phyloP scores from a whole-genome alignment of 2,797 vertebrate species.

The Sebastiscus tertius region DNA sequence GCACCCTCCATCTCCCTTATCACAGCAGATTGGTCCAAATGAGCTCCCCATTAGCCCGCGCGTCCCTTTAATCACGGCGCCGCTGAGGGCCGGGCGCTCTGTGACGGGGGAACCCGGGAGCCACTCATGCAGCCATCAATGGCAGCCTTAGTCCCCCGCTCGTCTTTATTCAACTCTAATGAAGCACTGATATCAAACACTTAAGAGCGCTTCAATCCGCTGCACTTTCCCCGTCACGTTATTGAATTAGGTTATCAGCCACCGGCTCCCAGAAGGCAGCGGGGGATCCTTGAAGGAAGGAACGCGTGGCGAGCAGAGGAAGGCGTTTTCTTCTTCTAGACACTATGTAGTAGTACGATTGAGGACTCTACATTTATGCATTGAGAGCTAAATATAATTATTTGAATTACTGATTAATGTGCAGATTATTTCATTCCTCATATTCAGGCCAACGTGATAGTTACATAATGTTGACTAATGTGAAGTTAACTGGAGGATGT shows the following conservation, averaged over 20 bases:
- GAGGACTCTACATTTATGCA: background rate
- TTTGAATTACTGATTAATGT: too few relatives aligned
- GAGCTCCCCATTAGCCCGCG: constrained; percentile 62
- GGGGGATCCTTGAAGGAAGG: background rate
- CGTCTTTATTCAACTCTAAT: constrained; percentile 40
- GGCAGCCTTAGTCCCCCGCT: constrained; percentile 5
- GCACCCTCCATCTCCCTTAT: constrained; percentile 61
- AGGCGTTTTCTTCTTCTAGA: background rate
- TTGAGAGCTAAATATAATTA: background rate
- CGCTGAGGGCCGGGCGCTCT: constrained; percentile 24
- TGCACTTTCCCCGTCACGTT: constrained; percentile 8
- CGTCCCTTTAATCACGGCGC: constrained; percentile 59
- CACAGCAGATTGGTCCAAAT: constrained; percentile 66
- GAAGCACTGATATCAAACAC: constrained; percentile 47
- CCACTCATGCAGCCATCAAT: constrained; percentile 36
- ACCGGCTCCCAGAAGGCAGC: background rate
- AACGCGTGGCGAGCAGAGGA: too few relatives aligned
- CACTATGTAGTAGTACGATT: background rate
- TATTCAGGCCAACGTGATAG: background rate
- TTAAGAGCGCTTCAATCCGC: constrained; percentile 17
- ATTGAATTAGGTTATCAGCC: constrained; percentile 10
- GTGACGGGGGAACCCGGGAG: constrained; percentile 29
- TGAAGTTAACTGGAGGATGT: background rate
- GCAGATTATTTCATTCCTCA: background rate
- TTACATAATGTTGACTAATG: background rate